Base-by-base conservation (phyloP, 2,888 invertebrate species). In the Macaria liturata region DNA sequence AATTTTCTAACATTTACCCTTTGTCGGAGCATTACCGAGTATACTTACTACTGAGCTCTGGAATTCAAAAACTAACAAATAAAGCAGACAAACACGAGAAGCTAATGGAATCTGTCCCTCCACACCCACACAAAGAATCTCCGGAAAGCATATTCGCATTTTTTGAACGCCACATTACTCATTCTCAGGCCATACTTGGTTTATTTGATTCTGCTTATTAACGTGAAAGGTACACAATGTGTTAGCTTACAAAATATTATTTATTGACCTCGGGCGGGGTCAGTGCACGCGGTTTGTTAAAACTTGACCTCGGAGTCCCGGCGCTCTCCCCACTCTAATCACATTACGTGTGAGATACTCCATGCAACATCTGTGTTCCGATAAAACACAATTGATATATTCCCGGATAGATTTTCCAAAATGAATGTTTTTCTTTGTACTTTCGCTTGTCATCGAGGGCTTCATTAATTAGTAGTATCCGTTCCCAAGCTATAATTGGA, bases 221-320 rank as follows among this genome's bases (percentile, higher is more conserved):
- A 66, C 67, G 70, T 73, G 71, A 76, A 76, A 76, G 74, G 72
- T 67, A 68, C 68, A 67, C 62, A 66, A 69, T 49, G 48, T 54
- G 48, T 49, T 42, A 39, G 44, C 9, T 55, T 55, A 46, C 52
- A 45, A 55, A 60, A 60, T 62, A 66, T 67, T 37, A 62, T 68
- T 66, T 64, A 70, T 66, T 72, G 74, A 78, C 78, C 78, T 79
- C 70, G 61, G 55, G 43, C 46, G 75, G 66, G 79, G 74, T 79
- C 78, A 72, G 58, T 75, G 77, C 76, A 76, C 77, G 73, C 69
- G 65, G 49, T 43, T 47, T 52, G 64, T 71, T 70, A 70, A 76
- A 75, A 70, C 69, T 69, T 75, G 76, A 77, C 78, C 76, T 68
- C 67, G 59, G 45, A 46, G 47, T 57, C 39, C 60, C 57, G 55